phyloP scores from a whole-genome alignment of 2,797 vertebrate genomes.

The Fundulus diaphanus region DNA sequence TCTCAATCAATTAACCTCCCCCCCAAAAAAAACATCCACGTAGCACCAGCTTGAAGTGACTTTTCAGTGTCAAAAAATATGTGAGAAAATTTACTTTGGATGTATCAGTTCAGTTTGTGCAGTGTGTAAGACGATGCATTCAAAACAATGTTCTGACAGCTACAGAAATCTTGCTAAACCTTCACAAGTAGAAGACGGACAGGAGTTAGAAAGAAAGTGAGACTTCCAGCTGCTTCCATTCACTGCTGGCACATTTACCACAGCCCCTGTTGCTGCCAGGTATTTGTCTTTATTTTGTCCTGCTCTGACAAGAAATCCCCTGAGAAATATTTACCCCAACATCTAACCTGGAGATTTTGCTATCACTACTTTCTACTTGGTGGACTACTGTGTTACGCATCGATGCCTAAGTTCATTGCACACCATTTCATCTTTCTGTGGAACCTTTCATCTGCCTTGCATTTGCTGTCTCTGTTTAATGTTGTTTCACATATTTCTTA shows the following conservation, averaged over 20 bases:
- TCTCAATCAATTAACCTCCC: neutral
- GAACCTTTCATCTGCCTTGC: neutral
- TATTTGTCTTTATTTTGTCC: neutral
- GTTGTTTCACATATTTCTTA: neutral
- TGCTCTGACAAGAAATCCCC: neutral
- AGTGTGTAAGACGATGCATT: neutral
- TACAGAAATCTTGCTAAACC: neutral
- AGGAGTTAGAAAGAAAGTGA: neutral
- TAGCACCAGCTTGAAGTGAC: neutral
- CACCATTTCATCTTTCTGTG: neutral
- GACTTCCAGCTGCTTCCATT: neutral
- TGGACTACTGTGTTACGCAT: neutral
- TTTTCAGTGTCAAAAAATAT: neutral
- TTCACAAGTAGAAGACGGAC: neutral
- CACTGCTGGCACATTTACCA: neutral
- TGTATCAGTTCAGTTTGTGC: neutral
- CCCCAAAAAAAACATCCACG: neutral
- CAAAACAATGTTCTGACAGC: neutral
- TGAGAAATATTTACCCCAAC: neutral
- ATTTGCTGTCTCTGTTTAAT: neutral
- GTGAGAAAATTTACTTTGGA: neutral
- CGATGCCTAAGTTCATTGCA: neutral
- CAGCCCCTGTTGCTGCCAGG: neutral
- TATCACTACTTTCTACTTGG: neutral
- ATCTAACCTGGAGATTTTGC: neutral